Evolutionary conservation across 2,797 vertebrate genomes (phyloP).

Genomic region (Lates japonicus): DNA sequence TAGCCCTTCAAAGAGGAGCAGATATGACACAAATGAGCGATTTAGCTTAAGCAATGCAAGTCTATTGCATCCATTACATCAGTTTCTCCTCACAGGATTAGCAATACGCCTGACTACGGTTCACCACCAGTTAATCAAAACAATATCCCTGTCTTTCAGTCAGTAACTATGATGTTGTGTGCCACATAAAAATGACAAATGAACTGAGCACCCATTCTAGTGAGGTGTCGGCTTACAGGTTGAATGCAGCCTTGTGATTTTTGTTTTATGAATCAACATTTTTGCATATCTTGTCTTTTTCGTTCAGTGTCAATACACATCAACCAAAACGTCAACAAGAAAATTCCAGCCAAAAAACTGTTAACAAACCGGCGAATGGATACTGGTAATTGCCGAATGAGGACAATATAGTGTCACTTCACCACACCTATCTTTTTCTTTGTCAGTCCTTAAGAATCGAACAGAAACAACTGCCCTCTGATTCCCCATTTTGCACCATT

Average conservation of each 20-base stretch:
- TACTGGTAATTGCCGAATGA: not conserved
- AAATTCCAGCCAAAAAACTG: not conserved
- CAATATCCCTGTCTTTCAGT: constrained; percentile 12
- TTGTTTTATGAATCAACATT: not conserved
- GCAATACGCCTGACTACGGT: not conserved
- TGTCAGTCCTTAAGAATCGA: constrained; percentile 7
- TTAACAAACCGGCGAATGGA: too few species aligned
- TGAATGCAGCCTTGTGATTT: not conserved
- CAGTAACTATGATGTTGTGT: not conserved
- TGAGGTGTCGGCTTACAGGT: not conserved
- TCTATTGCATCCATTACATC: constrained; percentile 43
- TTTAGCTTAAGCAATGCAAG: constrained; percentile 28
- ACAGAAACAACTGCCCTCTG: not conserved
- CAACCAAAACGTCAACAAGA: constrained; percentile 5
- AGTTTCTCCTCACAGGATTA: constrained; percentile 56
- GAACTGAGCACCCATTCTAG: not conserved
- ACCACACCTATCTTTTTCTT: not conserved
- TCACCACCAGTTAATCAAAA: constrained; percentile 24
- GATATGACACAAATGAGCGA: constrained; percentile 12
- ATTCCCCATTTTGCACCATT: not conserved
- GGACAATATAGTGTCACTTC: not conserved
- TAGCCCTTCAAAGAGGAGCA: constrained; percentile 16
- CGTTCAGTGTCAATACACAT: not conserved
- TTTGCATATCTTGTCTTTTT: not conserved
- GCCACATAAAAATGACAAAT: not conserved